Base-by-base conservation (phyloP, 92 coral and sea anemone genomes). In the Paragorgia papillata region DNA sequence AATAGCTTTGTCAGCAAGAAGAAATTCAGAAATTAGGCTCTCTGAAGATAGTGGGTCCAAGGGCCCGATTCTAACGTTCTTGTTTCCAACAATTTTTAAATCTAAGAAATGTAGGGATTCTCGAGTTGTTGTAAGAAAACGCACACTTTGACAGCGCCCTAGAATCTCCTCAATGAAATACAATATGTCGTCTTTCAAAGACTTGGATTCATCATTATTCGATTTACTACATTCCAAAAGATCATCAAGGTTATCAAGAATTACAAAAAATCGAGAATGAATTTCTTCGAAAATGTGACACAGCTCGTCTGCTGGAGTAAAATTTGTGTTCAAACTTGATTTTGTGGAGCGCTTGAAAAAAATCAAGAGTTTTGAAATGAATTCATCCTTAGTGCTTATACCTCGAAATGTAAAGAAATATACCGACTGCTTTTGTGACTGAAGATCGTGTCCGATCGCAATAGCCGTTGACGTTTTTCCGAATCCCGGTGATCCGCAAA, bases 401-500 rank as follows among this genome's bases (percentile, higher is more conserved):
- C 48, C 84, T 28, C 79, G 84, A 27, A 69, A 59, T 12, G 84
- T 50, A 18, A 55, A 25, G 35, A 28, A 80, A 44, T 40, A 69
- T 8, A 80, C 84, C n/a, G 50, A 41, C 0, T 66, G 9, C 20
- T 59, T 71, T 59, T 55, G 71, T 2, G 60, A 28, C 0, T 44
- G 22, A 9, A 80, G 58, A n/a, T 28, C 34, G 14, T 80, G 78
- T 40, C 79, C 84, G 24, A 69, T 58, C 15, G 84, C 64, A 26
- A 56, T 48, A 25, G 55, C 80, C 56, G 74, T 75, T 4, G 84
- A 69, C 18, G 84, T 80, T 69, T 80, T 80, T 35, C 84, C 84
- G 34, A 80, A 80, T 55, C 84, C 84, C 9, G 84, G 84, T 0
- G 85, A 73, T 15, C 85, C 85, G 80, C 85, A 81, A 29, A 81